A percentile compares a stretch with the other conserved stretches of the same genome.
phyloP scores from a whole-genome alignment of 2,797 vertebrate genomes.

The Brotula barbata region DNA sequence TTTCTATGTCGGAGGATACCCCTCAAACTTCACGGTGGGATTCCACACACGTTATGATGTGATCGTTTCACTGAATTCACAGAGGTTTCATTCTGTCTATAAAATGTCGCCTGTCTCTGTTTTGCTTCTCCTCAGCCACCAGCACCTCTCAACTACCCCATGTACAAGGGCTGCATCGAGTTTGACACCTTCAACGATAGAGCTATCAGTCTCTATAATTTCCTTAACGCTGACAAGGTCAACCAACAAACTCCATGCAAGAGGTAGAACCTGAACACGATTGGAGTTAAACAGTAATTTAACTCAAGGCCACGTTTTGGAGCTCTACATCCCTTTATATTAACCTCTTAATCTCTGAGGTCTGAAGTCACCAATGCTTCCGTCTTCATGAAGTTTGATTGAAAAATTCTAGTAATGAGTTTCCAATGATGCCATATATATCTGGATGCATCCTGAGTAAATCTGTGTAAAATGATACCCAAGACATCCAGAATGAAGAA shows the following conservation, averaged over 20 bases:
- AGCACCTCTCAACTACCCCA: conserved; percentile 75
- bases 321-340: too few relatives aligned
- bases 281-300: neutral
- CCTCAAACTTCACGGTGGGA: conserved; percentile 76
- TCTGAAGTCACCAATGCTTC: too few relatives aligned
- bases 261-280: conserved; percentile 62
- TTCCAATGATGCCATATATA: too few relatives aligned
- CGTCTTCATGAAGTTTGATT: too few relatives aligned
- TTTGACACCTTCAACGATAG: conserved; percentile 86
- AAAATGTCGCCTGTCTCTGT: conserved; percentile 3
- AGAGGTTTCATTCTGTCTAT: conserved; percentile 2
- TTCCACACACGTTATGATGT: neutral
- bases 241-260: conserved; percentile 67
- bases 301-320: too few relatives aligned
- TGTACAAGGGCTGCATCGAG: conserved; percentile 92
- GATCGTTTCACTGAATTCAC: neutral
- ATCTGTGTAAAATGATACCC: too few relatives aligned
- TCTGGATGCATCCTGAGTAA: too few relatives aligned
- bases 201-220: conserved; percentile 92
- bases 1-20: conserved; percentile 83
- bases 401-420: too few relatives aligned
- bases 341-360: too few relatives aligned
- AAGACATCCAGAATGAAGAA: too few relatives aligned
- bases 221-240: conserved; percentile 73
- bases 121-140: conserved; percentile 82